Conservation (phyloP, 2,797 vertebrate species). For the Argentina silus region DNA sequence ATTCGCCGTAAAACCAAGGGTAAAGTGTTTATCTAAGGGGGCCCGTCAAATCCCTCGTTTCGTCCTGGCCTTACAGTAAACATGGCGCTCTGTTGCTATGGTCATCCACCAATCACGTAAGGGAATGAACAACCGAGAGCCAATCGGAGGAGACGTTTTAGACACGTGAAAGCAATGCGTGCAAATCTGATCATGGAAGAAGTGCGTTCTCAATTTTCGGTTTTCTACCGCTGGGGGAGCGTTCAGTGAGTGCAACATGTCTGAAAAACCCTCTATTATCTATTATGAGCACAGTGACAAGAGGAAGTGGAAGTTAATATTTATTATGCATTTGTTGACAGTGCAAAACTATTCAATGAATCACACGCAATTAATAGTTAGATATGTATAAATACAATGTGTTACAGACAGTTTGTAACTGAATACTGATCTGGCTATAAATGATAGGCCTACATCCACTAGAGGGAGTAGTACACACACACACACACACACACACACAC, state of each 20-base stretch:
- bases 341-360: no score
- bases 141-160: constrained; percentile 76
- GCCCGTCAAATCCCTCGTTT: constrained; percentile 54
- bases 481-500: not conserved
- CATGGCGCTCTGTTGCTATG: constrained; percentile 81
- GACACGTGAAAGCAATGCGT: constrained; percentile 69
- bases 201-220: no score
- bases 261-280: no score
- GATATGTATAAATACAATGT: no score
- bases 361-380: no score
- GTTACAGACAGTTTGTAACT: no score
- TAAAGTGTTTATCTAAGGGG: constrained; percentile 32
- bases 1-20: not conserved
- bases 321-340: no score
- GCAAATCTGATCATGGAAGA: not conserved
- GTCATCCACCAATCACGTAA: constrained; percentile 68
- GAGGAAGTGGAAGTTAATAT: no score
- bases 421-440: no score
- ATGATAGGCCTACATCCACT: not conserved
- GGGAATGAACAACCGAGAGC: constrained; percentile 59
- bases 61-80: constrained; percentile 59
- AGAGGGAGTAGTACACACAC: not conserved
- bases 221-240: not conserved
- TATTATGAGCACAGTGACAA: no score
- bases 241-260: no score